phyloP scores from a whole-genome alignment of 2,888 invertebrate species.

The Heliconius erato region DNA sequence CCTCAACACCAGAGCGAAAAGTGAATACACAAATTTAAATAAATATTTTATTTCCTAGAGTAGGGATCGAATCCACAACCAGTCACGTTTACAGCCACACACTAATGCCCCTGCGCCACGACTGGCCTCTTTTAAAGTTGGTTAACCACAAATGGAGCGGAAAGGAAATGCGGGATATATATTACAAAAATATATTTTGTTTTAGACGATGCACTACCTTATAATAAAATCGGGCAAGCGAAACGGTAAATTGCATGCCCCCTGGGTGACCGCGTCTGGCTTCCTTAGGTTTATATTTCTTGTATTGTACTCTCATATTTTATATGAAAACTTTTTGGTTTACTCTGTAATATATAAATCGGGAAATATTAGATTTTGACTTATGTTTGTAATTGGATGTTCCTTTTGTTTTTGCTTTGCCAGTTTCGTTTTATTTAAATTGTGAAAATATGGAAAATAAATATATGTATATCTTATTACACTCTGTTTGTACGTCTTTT shows the following conservation, averaged over 20 bases:
- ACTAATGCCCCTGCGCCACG: not conserved
- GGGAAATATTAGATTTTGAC: not conserved
- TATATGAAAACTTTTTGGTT: constrained; percentile 5
- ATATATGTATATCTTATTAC: too few species aligned
- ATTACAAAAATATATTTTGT: constrained; percentile 16
- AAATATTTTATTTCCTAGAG: too few species aligned
- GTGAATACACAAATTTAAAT: too few species aligned
- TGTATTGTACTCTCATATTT: constrained; percentile 9
- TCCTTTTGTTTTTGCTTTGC: not conserved
- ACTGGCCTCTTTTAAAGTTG: not conserved
- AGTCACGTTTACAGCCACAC: too few species aligned
- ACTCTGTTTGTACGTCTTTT: too few species aligned
- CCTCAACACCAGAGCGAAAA: too few species aligned
- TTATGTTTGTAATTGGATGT: not conserved
- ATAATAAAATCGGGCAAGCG: constrained; percentile 26
- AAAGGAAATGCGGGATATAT: not conserved
- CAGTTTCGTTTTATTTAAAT: too few species aligned
- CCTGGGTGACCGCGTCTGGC: constrained; percentile 27
- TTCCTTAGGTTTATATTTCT: constrained; percentile 20
- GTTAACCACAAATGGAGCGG: not conserved
- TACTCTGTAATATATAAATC: not conserved
- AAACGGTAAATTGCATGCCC: constrained; percentile 22
- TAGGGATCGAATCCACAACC: too few species aligned
- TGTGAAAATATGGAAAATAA: not conserved
- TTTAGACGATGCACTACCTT: constrained; percentile 17